Percentiles rank a stretch among this genome's conserved stretches.
Conservation (phyloP, 2,113 vertebrate species). For the Corvus hawaiiensis region DNA sequence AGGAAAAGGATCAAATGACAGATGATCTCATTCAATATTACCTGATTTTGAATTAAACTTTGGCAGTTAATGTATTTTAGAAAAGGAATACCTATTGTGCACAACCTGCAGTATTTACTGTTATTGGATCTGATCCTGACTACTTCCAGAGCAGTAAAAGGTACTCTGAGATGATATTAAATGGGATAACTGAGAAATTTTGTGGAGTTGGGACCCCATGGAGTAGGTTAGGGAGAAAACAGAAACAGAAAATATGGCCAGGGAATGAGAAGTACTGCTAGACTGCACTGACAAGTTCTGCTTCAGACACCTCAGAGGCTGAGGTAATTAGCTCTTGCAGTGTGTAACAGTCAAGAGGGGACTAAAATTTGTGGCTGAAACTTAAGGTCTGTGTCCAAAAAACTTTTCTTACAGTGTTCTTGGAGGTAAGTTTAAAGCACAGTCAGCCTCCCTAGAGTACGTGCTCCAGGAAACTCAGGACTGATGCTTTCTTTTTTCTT, state of each 20-base stretch:
- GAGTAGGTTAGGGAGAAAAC: neutral
- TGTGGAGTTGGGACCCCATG: neutral
- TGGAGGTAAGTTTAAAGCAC: neutral
- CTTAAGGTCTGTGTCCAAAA: neutral
- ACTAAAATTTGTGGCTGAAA: neutral
- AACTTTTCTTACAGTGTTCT: neutral
- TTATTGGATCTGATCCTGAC: neutral
- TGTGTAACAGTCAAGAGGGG: neutral
- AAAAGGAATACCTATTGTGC: neutral
- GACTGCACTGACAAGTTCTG: neutral
- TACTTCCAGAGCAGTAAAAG: neutral
- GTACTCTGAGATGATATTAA: neutral
- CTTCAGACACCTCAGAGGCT: neutral
- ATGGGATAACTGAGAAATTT: neutral
- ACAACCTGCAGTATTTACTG: neutral
- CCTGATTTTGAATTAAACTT: slow-evolving; percentile 26
- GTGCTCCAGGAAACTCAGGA: neutral
- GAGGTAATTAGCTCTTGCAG: neutral
- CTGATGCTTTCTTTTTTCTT: neutral
- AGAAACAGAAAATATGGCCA: neutral
- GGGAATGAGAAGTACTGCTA: neutral
- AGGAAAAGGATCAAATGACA: slow-evolving; percentile 7
- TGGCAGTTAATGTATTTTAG: neutral
- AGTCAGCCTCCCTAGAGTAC: neutral
- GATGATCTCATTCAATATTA: neutral